Base-by-base conservation (phyloP, 2,888 invertebrate species). In the Disparrhopalites patrizii region DNA sequence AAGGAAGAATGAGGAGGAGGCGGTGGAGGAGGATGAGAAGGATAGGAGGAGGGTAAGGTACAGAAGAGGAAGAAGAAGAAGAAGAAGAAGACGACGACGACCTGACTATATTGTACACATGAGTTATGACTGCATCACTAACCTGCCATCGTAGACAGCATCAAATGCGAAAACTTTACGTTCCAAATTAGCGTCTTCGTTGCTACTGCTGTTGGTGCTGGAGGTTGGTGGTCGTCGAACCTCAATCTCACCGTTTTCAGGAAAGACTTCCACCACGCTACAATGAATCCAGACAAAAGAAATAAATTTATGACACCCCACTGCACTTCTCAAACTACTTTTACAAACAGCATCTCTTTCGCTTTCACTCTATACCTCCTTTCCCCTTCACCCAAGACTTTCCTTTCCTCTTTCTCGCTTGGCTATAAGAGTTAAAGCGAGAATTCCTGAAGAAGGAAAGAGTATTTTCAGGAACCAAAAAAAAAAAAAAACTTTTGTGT, bases 91-190 rank as follows among this genome's bases (percentile, higher is more conserved):
- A 40, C 10, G 10, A 3, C 3, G n/a, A 40, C 40, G n/a, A 10
- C 8, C 36, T 10, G 8, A 36, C 8, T 36, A 10, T 36, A 36
- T 13, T 10, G 13, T 10, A 28, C 18, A 47, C n/a, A 47, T 28
- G 58, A 58, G 43, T 40, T 38, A 58, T 40, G 30, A 15, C 38
- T 60, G 30, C 60, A 47, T 47, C 28, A 79, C 83, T 81, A 79
- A 87, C 83, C 84, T 83, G 83, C 86, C 85, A 82, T 96, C 96
- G 82, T 97, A 99, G 5, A 97, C 96, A 33, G 95, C 91, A 81
- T 99, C 99, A 82, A 96, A 99, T 0, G 97, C 96, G 82, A 98
- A 99, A 73, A 90, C 86, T 81, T 97, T 97, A 27, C 66, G 58
- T 33, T 71, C 68, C 28, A 67, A 65, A 47, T 69, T 71, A 64